These are phyloP conservation scores for Dascyllus trimaculatus DNA, from an alignment of 2,113 vertebrate species.

Conservation along the genomic window DNA sequence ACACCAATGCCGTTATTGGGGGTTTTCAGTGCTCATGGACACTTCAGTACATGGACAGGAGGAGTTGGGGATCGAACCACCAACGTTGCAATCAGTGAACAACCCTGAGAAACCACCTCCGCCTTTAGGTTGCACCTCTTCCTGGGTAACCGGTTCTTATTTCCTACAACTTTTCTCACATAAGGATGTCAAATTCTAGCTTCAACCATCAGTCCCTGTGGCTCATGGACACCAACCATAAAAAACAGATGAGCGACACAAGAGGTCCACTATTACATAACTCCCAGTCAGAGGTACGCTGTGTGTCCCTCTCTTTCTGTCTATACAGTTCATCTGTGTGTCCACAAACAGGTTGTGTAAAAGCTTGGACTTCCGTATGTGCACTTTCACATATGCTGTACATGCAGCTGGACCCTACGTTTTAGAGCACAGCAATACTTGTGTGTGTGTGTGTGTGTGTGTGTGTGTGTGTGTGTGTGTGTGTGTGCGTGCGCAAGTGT, in stretches of 20 bases:
- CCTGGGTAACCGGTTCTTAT: background rate
- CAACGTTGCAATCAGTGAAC: too few relatives aligned
- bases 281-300: constrained; percentile 20
- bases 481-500: constrained; percentile 26
- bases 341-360: constrained; percentile 35
- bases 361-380: background rate
- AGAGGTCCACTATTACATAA: constrained; percentile 62
- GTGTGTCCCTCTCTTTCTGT: background rate
- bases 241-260: constrained; percentile 33
- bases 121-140: too few relatives aligned
- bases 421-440: constrained; percentile 9
- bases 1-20: too few relatives aligned
- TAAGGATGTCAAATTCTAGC: background rate
- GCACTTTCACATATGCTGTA: background rate
- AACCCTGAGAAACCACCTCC: too few relatives aligned
- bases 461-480: constrained; percentile 33
- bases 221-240: constrained; percentile 18
- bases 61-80: too few relatives aligned
- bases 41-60: too few relatives aligned
- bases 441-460: constrained; percentile 35
- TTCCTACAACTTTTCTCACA: constrained; percentile 4
- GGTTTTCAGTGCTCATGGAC: too few relatives aligned
- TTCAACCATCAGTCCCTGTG: background rate
- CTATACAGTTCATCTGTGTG: constrained; percentile 7
- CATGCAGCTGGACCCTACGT: constrained; percentile 28